phyloP scores from a whole-genome alignment of 2,888 invertebrate species.

The Monopis laevigella region DNA sequence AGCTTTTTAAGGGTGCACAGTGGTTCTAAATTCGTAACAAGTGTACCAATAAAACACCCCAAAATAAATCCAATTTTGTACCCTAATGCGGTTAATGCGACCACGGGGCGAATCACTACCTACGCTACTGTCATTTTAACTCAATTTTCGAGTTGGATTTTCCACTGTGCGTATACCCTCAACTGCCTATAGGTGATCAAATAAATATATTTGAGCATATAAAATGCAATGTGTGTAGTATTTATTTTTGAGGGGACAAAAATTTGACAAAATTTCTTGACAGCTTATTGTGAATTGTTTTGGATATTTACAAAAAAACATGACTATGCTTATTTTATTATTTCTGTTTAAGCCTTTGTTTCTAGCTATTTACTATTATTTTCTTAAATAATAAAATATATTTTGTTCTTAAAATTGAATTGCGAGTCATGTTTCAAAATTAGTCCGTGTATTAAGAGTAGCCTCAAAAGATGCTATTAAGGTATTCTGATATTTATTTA shows the following conservation, averaged over 20 bases:
- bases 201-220: conserved; percentile 56
- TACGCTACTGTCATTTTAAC: conserved; percentile 66
- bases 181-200: conserved; percentile 34
- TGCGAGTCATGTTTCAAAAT: too few species aligned
- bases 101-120: conserved; percentile 64
- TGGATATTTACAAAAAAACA: too few species aligned
- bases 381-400: too few species aligned
- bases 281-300: too few species aligned
- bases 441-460: too few species aligned
- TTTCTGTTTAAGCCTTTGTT: too few species aligned
- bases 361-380: too few species aligned
- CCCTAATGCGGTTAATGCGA: conserved; percentile 63
- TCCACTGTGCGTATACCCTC: conserved; percentile 17
- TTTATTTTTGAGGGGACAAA: neutral
- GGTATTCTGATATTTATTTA: too few species aligned
- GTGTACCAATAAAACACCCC: conserved; percentile 62
- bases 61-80: conserved; percentile 60
- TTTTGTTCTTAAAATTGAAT: too few species aligned
- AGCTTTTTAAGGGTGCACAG: conserved; percentile 23
- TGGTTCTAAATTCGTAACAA: conserved; percentile 55
- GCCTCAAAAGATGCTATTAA: too few species aligned
- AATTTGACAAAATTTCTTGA: too few species aligned
- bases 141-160: conserved; percentile 53
- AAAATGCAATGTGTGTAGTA: conserved; percentile 28
- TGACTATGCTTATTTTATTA: too few species aligned